Evolutionary conservation across 2,888 invertebrate genomes (phyloP), one percentile per base, ranked within the genome.

Genomic region (Coelinius sp.): DNA sequence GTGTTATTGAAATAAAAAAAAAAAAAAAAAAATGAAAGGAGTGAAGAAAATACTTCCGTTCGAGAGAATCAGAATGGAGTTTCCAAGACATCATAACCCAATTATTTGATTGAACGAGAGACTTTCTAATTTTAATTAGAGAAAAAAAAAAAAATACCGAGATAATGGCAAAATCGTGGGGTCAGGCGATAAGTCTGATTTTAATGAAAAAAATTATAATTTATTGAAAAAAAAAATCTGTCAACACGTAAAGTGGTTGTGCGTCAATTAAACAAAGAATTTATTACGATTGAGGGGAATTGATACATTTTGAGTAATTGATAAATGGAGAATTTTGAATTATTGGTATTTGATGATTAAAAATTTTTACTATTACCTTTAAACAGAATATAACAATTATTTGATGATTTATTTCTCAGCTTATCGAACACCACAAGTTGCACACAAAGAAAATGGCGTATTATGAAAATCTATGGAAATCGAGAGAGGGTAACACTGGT

Each of bases 371-470:
- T 59, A 59, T 59, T 59, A 59, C 59, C 59, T 59, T 20, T 14
- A 5, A 17, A 5, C 14, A 17, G 14, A 59, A 59, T 59, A 6
- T 1, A 35, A 59, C 17, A 31, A 59, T 49, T 59, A 59, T 59
- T 35, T 20, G 35, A 35, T 59, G 22, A 35, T 17, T 35, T 25
- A 7, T 24, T 22, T 59, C 17, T 24, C 20, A 53, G 24, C 41
- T 56, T 20, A 27, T 76, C 70, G 71, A 79, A 77, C 74, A 78
- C 74, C 71, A 79, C 75, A 75, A 76, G 75, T 76, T 80, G 78
- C 79, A 82, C 82, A 82, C 81, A 82, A 83, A 82, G 82, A 82
- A 82, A 83, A 83, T 83, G 82, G 82, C 82, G 82, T 80, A 80
- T 79, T 76, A 80, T 78, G 78, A 80, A n/a, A 49, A 49, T 49